phyloP scores from a whole-genome alignment of 1,140 invertebrate species.

The Papilio polytes region DNA sequence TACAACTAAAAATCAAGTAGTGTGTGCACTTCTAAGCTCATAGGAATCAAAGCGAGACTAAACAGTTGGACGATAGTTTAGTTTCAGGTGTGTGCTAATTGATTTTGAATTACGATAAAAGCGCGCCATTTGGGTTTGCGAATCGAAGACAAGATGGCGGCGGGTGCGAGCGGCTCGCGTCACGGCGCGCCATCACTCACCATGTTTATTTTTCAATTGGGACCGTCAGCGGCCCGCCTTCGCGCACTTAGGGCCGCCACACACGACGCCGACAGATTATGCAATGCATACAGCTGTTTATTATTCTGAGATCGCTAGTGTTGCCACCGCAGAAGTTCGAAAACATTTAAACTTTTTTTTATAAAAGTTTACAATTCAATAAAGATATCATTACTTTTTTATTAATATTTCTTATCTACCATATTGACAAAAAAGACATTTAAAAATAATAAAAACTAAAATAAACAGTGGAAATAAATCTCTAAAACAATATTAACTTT shows the following conservation, averaged over 20 bases:
- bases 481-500: no score
- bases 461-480: no score
- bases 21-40: no score
- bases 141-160: slow-evolving; percentile 50
- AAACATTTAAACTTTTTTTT: neutral
- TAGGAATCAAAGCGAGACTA: no score
- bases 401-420: neutral
- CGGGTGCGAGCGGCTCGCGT: slow-evolving; percentile 57
- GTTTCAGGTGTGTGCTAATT: neutral
- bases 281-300: slow-evolving; percentile 51
- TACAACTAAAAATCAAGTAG: no score
- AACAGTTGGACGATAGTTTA: no score
- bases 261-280: slow-evolving; percentile 69
- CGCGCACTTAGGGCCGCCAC: slow-evolving; percentile 69
- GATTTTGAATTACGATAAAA: slow-evolving; percentile 39
- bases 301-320: slow-evolving; percentile 1
- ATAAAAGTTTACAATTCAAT: neutral
- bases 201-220: slow-evolving; percentile 79
- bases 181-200: slow-evolving; percentile 58
- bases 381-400: neutral
- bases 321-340: neutral
- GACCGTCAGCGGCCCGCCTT: slow-evolving; percentile 59
- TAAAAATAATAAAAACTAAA: no score
- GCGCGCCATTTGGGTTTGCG: slow-evolving; percentile 37
- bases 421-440: neutral